Percentiles rank a stretch among this genome's conserved stretches.
These are phyloP conservation scores for Chydorus sphaericus DNA, from an alignment of 2,888 invertebrate genomes.

Conservation along the genomic window DNA sequence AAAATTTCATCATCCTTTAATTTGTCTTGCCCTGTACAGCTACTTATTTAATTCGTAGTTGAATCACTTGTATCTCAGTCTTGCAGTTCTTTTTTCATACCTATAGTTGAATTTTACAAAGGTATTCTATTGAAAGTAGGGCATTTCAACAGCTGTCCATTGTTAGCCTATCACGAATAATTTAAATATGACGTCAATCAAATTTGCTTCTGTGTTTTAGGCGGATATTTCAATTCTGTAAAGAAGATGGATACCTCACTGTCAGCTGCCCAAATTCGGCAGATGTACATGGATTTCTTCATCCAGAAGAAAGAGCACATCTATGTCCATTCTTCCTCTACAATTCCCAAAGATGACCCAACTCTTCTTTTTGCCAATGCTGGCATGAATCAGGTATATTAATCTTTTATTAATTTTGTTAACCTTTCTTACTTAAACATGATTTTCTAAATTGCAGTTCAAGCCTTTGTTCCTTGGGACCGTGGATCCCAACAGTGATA, in stretches of 20 bases:
- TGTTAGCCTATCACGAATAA: too few species aligned
- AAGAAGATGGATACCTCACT: constrained; percentile 14
- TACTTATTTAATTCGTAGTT: too few species aligned
- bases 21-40: too few species aligned
- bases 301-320: constrained; percentile 63
- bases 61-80: too few species aligned
- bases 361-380: constrained; percentile 96
- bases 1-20: too few species aligned
- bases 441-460: constrained; percentile 38
- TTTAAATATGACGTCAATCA: too few species aligned
- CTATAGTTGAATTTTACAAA: too few species aligned
- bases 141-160: too few species aligned
- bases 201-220: too few species aligned
- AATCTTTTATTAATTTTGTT: not conserved
- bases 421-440: not conserved
- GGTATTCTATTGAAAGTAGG: too few species aligned
- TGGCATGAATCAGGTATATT: constrained; percentile 84
- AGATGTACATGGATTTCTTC: constrained; percentile 79
- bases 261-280: constrained; percentile 63
- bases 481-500: constrained; percentile 89
- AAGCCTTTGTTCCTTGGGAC: constrained; percentile 96
- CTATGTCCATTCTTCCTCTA: constrained; percentile 94
- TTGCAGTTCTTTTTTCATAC: too few species aligned
- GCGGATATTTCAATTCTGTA: too few species aligned
- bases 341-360: constrained; percentile 94